Percentiles rank a stretch among this genome's conserved stretches.
Evolutionary conservation across 2,797 vertebrate genomes (phyloP).

Genomic region (Gallinago nigripennis): DNA sequence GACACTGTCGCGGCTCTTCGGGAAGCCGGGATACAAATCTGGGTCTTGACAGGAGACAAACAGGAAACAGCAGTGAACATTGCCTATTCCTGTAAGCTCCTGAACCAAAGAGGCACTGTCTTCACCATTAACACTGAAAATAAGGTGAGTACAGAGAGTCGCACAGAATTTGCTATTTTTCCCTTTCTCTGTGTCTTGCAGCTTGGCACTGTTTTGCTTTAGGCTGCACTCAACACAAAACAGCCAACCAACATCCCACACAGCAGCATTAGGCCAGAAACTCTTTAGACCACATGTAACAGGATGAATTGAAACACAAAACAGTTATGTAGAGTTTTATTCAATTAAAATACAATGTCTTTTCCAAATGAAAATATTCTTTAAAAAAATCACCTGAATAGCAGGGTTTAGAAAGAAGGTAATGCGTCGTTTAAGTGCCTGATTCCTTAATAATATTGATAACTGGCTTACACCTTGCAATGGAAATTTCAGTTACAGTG

Average conservation of each 20-base stretch:
- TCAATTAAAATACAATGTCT: conserved; percentile 1
- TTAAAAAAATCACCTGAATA: not conserved
- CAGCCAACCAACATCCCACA: not conserved
- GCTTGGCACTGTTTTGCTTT: not conserved
- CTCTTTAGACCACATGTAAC: not conserved
- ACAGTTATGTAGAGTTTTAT: not conserved
- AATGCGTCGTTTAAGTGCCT: not conserved
- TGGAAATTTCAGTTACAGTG: not conserved
- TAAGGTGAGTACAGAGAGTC: conserved; percentile 77
- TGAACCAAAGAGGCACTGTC: conserved; percentile 87
- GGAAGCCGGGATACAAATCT: conserved; percentile 91
- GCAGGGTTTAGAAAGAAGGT: not conserved
- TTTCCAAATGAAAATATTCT: conserved; percentile 27
- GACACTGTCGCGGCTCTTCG: conserved; percentile 88
- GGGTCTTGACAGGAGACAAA: conserved; percentile 97
- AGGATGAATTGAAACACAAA: not conserved
- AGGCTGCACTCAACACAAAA: not conserved
- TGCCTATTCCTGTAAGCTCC: conserved; percentile 90
- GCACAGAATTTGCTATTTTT: not conserved
- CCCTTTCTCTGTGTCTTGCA: not conserved
- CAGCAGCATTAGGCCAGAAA: not conserved
- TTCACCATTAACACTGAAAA: conserved; percentile 90
- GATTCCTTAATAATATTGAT: not conserved
- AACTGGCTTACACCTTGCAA: not conserved
- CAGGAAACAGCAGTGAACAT: conserved; percentile 95